Base-by-base conservation (phyloP, 1,140 invertebrate genomes). In the Parasteatoda tepidariorum region DNA sequence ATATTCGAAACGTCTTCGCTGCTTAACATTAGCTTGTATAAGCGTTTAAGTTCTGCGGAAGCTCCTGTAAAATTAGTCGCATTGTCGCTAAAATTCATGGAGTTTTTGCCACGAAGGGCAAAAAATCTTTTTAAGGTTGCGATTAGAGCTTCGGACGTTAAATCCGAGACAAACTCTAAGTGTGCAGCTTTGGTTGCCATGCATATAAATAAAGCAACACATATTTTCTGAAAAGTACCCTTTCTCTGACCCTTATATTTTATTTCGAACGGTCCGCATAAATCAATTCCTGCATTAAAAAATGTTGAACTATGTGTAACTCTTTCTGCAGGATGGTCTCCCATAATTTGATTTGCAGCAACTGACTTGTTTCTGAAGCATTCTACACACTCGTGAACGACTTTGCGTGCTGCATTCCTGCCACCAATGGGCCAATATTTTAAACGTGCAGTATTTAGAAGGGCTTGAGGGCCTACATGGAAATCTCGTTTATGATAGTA, bases 271-370 rank as follows among this genome's bases (percentile, higher is more conserved):
- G 33, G 31, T 2, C 75, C 57, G 33, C 59, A 64, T 31, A 66
- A 38, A 26, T 64, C 74, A 0, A 67, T 30, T 15, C 26, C 34
- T 18, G 9, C 15, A 18, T 38, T 64, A 3, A 38, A 38, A 62
- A 78, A 78, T 6, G 13, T 0, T 18, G 26, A 34, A 34, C 7
- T 54, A 64, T 26, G 61, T 9, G 15, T 48, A 30, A 78, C 28
- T 41, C 30, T 26, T 78, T 64, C 57, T 7, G 26, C 15, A 24
- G 59, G 59, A 48, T 64, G 30, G 18, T 78, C 75, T 41, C 74
- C 75, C 57, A 64, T 78, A n/a, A 78, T 26, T 24, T 78, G 75
- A 34, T 64, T 64, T n/a, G 34, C 59, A 7, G 31, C n/a, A 30
- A 48, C 24, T 4, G 59, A 30, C 22, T 78, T 78, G 9, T 28